Evolutionary conservation across 1,140 invertebrate genomes (phyloP).

Genomic region (Ruditapes philippinarum): DNA sequence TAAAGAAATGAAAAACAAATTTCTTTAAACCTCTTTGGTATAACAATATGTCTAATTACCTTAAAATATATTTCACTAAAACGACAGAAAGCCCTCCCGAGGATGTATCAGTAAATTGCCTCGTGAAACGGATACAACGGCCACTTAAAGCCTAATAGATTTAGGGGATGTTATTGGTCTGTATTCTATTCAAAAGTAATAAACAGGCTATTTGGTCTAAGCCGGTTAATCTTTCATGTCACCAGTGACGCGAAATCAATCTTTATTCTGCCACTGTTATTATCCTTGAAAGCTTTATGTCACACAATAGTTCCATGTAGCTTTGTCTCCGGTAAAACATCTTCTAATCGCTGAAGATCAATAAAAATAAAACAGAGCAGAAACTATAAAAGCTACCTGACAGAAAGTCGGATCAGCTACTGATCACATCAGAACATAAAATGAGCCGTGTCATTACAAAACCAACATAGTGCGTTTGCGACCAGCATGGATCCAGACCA

Average conservation of each 20-base stretch:
- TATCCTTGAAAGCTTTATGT: constrained; percentile 9
- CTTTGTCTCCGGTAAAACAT: background rate
- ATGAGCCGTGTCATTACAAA: too few relatives aligned
- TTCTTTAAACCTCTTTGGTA: too few relatives aligned
- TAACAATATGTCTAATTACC: background rate
- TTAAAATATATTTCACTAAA: background rate
- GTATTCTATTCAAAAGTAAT: constrained; percentile 2
- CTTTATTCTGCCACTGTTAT: background rate
- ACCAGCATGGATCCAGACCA: too few relatives aligned
- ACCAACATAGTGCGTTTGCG: too few relatives aligned
- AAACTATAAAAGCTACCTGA: background rate
- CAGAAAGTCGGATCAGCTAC: too few relatives aligned
- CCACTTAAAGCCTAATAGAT: background rate
- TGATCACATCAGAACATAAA: too few relatives aligned
- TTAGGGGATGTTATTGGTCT: background rate
- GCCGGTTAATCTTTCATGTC: background rate
- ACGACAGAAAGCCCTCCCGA: background rate
- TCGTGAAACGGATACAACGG: background rate
- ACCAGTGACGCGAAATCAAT: constrained; percentile 7
- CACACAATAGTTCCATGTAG: background rate
- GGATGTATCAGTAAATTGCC: background rate
- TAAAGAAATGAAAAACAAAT: too few relatives aligned
- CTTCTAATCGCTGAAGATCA: background rate
- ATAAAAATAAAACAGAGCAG: background rate
- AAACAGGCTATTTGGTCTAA: background rate